Conservation (phyloP, 2,888 invertebrate genomes). For the Platynereis dumerilii region DNA sequence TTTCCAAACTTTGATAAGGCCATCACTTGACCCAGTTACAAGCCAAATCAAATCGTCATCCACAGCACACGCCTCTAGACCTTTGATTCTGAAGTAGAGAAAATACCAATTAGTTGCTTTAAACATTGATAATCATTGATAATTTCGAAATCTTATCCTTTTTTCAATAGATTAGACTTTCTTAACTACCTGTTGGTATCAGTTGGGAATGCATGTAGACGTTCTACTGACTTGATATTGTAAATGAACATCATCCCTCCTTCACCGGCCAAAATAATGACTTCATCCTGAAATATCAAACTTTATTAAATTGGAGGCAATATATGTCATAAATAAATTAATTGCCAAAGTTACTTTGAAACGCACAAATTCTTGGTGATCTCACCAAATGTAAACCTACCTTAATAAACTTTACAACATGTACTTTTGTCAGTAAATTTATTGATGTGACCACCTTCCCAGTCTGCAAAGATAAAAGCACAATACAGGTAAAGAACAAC, state of each 20-base stretch:
- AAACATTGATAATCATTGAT: conserved; percentile 4
- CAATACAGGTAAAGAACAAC: no score
- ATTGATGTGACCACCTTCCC: not conserved
- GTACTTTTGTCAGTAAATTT: not conserved
- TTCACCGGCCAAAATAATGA: conserved; percentile 75
- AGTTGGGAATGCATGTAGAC: conserved; percentile 39
- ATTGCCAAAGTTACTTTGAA: no score
- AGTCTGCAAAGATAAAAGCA: not conserved
- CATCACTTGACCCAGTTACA: conserved; percentile 77
- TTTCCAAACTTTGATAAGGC: conserved; percentile 79
- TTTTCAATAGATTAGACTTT: no score
- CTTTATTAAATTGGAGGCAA: conserved; percentile 1
- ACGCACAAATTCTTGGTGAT: no score
- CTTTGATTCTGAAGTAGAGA: conserved; percentile 23
- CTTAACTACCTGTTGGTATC: conserved; percentile 42
- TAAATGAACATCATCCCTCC: conserved; percentile 43
- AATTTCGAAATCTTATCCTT: no score
- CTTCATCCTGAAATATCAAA: conserved; percentile 18
- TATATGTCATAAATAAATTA: conserved; percentile 10
- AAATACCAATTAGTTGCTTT: not conserved
- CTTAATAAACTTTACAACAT: not conserved
- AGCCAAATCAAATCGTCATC: conserved; percentile 36
- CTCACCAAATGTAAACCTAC: no score
- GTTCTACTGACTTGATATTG: conserved; percentile 36
- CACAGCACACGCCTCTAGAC: conserved; percentile 2